phyloP scores from a whole-genome alignment of 1,140 invertebrate genomes.

The Oryctes rhinoceros region DNA sequence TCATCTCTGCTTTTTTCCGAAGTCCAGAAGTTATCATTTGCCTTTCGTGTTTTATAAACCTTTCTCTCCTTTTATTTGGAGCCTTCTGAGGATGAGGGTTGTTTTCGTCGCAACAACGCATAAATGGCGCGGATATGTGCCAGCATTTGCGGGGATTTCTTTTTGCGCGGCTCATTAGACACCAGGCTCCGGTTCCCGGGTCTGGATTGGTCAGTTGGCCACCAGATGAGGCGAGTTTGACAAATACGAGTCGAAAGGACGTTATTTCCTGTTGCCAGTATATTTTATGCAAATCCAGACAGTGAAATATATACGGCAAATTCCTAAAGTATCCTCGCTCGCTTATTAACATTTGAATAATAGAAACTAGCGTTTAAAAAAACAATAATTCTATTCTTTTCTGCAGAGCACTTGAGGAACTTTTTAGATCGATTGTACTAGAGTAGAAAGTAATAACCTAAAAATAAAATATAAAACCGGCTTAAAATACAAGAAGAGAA shows the following conservation, averaged over 20 bases:
- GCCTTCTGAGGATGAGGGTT: constrained; percentile 44
- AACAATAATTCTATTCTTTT: background rate
- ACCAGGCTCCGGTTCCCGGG: constrained; percentile 33
- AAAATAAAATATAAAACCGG: too few relatives aligned
- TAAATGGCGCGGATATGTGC: constrained; percentile 59
- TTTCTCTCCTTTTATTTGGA: constrained; percentile 43
- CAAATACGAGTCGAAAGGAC: constrained; percentile 47
- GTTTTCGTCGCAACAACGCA: constrained; percentile 54
- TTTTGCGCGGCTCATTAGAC: constrained; percentile 55
- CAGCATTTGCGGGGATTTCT: constrained; percentile 59
- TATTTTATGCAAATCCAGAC: constrained; percentile 12
- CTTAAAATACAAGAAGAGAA: background rate
- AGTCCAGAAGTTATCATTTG: constrained; percentile 53
- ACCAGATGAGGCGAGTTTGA: constrained; percentile 58
- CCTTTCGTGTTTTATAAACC: constrained; percentile 56
- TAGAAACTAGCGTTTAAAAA: too few relatives aligned
- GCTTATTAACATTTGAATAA: background rate
- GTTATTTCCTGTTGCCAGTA: constrained; percentile 19
- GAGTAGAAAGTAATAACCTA: too few relatives aligned
- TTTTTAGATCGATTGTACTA: too few relatives aligned
- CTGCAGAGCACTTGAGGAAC: too few relatives aligned
- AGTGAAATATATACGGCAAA: background rate
- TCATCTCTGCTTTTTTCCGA: background rate
- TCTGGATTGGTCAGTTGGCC: constrained; percentile 58
- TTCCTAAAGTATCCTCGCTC: background rate